phyloP scores from a whole-genome alignment of 2,888 invertebrate species.

The Venusia cambrica region DNA sequence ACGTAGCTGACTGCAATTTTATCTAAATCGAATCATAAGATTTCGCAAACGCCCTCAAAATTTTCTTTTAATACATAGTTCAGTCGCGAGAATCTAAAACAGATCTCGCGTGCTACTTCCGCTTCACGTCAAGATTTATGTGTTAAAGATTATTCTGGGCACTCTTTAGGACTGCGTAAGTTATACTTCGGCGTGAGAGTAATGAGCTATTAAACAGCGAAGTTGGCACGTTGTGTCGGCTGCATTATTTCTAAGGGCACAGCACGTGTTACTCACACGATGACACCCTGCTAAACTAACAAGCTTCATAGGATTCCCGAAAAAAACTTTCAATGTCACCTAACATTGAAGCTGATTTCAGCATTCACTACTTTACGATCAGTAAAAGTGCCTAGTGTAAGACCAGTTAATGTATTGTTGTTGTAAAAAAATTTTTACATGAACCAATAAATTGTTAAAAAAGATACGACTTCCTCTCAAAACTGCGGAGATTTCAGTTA shows the following conservation, averaged over 20 bases:
- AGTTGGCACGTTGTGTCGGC: constrained; percentile 52
- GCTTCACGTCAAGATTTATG: constrained; percentile 47
- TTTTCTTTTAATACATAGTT: constrained; percentile 29
- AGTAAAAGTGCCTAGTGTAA: constrained; percentile 2
- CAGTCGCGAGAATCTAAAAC: constrained; percentile 41
- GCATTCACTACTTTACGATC: not conserved
- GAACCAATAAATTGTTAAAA: no score
- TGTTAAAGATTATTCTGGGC: constrained; percentile 51
- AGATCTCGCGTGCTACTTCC: constrained; percentile 47
- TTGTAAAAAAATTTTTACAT: not conserved
- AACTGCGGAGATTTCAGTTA: constrained; percentile 10
- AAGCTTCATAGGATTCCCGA: no score
- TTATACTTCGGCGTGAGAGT: constrained; percentile 47
- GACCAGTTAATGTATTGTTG: not conserved
- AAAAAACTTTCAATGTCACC: no score
- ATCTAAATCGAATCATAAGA: constrained; percentile 7
- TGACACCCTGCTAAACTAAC: constrained; percentile 38
- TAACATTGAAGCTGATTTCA: no score
- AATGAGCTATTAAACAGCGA: constrained; percentile 60
- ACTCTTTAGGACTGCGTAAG: constrained; percentile 49
- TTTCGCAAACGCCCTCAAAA: constrained; percentile 18
- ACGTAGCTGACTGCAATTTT: constrained; percentile 14
- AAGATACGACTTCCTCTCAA: constrained; percentile 15
- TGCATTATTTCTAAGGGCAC: constrained; percentile 56
- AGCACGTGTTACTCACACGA: constrained; percentile 45